Evolutionary conservation across 2,888 invertebrate genomes (phyloP).

Genomic region (Syritta pipiens): DNA sequence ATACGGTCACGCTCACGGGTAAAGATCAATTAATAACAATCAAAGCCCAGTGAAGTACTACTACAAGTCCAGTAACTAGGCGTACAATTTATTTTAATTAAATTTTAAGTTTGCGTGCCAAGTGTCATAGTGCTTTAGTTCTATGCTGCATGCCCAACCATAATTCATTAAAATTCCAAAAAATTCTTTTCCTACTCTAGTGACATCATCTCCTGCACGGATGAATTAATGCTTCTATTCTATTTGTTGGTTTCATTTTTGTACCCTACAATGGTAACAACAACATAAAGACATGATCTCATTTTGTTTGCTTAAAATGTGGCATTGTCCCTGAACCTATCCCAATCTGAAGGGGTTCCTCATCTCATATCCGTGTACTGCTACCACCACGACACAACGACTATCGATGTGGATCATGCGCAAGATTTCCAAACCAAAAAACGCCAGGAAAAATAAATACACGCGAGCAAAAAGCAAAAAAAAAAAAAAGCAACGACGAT

Average conservation of each 20-base stretch:
- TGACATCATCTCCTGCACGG: conserved; percentile 31
- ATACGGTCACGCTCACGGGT: too few species aligned
- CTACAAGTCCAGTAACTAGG: too few species aligned
- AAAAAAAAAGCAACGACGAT: too few species aligned
- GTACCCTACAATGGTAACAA: conserved; percentile 14
- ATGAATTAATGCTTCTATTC: too few species aligned
- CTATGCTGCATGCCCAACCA: too few species aligned
- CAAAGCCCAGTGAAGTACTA: background rate
- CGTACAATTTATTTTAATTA: conserved; percentile 51
- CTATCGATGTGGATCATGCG: conserved; percentile 47
- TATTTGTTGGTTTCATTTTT: too few species aligned
- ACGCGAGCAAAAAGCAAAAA: conserved; percentile 32
- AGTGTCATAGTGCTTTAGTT: background rate
- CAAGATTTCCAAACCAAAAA: conserved; percentile 26
- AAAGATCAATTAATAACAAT: conserved; percentile 15
- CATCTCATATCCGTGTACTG: conserved; percentile 27
- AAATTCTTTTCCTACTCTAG: background rate
- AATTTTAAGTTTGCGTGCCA: conserved; percentile 44
- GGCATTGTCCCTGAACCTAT: conserved; percentile 65
- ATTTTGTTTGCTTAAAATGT: conserved; percentile 44
- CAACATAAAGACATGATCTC: conserved; percentile 43
- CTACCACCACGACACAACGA: conserved; percentile 18
- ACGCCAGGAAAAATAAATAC: background rate
- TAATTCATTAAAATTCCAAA: conserved; percentile 18
- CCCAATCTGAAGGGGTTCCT: conserved; percentile 55